These are phyloP conservation scores for Theonella swinhoei DNA, from an alignment of 37 sponge, comb jelly and placozoan genomes.

Conservation along the genomic window DNA sequence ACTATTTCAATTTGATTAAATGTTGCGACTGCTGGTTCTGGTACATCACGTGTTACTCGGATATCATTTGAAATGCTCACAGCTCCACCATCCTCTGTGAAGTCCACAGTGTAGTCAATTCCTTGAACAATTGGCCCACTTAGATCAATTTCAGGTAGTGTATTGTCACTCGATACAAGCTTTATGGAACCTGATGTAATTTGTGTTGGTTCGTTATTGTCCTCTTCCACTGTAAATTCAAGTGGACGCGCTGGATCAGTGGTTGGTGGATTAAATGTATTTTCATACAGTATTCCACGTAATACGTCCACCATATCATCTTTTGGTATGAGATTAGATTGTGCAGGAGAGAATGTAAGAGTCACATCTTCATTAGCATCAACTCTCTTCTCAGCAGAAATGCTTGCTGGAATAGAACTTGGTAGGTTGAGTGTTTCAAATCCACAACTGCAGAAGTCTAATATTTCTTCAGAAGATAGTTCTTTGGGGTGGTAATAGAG, in stretches of 20 bases:
- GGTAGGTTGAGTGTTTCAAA: conserved; percentile 47
- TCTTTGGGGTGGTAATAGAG: conserved; percentile 54
- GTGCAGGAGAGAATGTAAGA: conserved; percentile 6
- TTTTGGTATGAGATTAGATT: conserved; percentile 7
- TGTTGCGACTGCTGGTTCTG: conserved; percentile 18
- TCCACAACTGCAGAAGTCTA: conserved; percentile 70
- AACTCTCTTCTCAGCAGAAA: background rate
- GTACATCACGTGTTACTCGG: conserved; percentile 4
- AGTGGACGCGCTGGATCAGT: conserved; percentile 9
- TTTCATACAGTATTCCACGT: conserved; percentile 43
- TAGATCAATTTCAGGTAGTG: conserved; percentile 50
- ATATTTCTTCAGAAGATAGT: conserved; percentile 38
- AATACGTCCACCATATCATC: conserved; percentile 36
- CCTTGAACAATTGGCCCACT: conserved; percentile 34
- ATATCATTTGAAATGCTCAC: conserved; percentile 5
- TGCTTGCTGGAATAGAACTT: conserved; percentile 16
- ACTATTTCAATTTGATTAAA: conserved; percentile 23
- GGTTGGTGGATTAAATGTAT: conserved; percentile 38
- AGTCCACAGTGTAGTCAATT: conserved; percentile 23
- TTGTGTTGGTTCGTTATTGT: background rate
- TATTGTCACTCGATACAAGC: conserved; percentile 37
- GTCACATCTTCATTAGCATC: background rate
- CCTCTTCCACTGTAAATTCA: conserved; percentile 42
- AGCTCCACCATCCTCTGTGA: conserved; percentile 51
- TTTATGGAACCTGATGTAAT: conserved; percentile 35